Evolutionary conservation across 2,888 invertebrate genomes (phyloP).

Genomic region (Lithophane ornitopus): DNA sequence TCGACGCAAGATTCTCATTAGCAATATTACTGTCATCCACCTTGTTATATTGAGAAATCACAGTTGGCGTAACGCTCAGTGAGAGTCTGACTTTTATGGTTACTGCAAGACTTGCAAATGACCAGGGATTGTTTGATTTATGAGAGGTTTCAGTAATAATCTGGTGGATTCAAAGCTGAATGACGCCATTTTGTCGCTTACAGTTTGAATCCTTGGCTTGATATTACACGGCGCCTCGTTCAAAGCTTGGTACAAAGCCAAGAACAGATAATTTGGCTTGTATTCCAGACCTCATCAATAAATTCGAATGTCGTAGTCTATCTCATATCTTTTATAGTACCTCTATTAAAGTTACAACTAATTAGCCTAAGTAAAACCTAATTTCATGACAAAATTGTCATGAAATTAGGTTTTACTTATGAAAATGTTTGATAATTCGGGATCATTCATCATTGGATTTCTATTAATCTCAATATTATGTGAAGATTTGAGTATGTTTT

Average conservation of each 20-base stretch:
- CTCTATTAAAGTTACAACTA: not conserved
- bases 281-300: slow-evolving; percentile 29
- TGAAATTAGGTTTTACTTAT: not conserved
- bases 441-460: not conserved
- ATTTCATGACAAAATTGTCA: no score
- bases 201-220: slow-evolving; percentile 12
- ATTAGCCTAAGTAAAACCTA: no score
- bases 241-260: slow-evolving; percentile 37
- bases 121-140: slow-evolving; percentile 21
- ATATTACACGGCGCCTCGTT: slow-evolving; percentile 30
- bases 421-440: no score
- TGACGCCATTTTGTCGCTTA: not conserved
- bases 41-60: slow-evolving; percentile 56
- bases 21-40: slow-evolving; percentile 52
- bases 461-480: not conserved
- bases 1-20: slow-evolving; percentile 46
- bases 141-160: slow-evolving; percentile 10
- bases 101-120: slow-evolving; percentile 43
- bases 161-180: not conserved
- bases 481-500: not conserved
- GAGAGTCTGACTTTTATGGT: slow-evolving; percentile 51
- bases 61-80: slow-evolving; percentile 30
- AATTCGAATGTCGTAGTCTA: not conserved
- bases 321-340: not conserved
- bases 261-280: slow-evolving; percentile 37